Base-by-base conservation (phyloP, 2,888 invertebrate genomes). In the Augiades crinisus region DNA sequence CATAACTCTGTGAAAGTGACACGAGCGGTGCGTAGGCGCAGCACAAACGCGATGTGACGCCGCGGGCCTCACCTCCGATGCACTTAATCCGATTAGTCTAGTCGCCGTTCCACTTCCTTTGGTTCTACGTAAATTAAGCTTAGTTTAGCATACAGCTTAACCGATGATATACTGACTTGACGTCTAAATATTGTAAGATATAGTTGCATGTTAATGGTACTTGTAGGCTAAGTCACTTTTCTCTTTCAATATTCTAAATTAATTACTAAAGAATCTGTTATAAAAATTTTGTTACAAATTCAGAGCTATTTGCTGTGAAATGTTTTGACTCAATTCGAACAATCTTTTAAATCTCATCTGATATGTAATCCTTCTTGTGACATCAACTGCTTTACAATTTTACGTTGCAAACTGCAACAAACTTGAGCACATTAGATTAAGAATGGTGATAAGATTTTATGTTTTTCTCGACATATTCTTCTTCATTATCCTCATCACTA, bases 1-100 rank as follows among this genome's bases (percentile, higher is more conserved):
- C 70, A 68, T 74, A 68, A 65, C 71, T 71, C 61, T 53, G 78
- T 70, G 84, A 85, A 84, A 82, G 85, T 76, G 76, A 79, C 78
- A 77, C 73, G 69, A 67, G 60, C 59, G 45, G 50, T 70, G 82
- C 75, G 86, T 84, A 71, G 83, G 84, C 73, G 81, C 71, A 64
- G 56, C 55, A 61, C 65, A 68, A 63, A 73, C 64, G 64, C 67
- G 61, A 64, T 67, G 61, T 58, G 61, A 61, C 58, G 56, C 53
- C 56, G 47, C 43, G 38, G 44, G 53, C 57, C 67, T 70, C 68
- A 63, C 65, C 70, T 61, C 65, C 66, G 62, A 69, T 70, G 70
- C 68, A 66, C 66, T 64, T 81, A 81, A 83, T 83, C 80, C 74
- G 81, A 81, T 83, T 81, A 81, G 62, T 68, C 61, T 64, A 67